These are phyloP conservation scores for Meghimatium bilineatum DNA, from an alignment of 2,888 invertebrate species.

Conservation along the genomic window DNA sequence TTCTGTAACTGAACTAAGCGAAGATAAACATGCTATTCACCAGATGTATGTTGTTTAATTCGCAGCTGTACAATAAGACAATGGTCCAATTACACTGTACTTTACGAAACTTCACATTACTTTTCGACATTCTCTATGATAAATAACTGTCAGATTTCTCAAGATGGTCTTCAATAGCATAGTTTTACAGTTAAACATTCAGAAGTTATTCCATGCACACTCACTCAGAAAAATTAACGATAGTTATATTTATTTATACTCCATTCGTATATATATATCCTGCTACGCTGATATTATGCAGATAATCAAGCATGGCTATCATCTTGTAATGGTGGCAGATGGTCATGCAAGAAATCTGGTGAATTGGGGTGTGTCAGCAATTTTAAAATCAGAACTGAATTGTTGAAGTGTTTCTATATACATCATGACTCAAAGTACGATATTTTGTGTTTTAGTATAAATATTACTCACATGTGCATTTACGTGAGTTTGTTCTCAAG, in stretches of 20 bases:
- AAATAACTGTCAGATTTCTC: neutral
- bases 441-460: neutral
- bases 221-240: neutral
- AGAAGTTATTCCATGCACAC: neutral
- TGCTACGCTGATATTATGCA: neutral
- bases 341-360: too few relatives aligned
- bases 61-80: neutral
- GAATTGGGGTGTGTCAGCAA: too few relatives aligned
- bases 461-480: neutral
- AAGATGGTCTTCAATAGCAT: neutral
- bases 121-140: neutral
- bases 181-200: neutral
- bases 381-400: too few relatives aligned
- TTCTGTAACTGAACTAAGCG: neutral
- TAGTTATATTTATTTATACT: neutral
- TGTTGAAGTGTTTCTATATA: too few relatives aligned
- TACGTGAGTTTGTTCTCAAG: constrained; percentile 26
- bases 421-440: too few relatives aligned
- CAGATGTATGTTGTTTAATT: neutral
- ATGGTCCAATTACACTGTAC: neutral
- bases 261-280: neutral
- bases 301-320: too few relatives aligned
- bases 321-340: too few relatives aligned
- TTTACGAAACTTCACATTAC: neutral
- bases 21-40: neutral